Evolutionary conservation across 2,113 vertebrate species (phyloP).

Genomic region (Centropus bengalensis): DNA sequence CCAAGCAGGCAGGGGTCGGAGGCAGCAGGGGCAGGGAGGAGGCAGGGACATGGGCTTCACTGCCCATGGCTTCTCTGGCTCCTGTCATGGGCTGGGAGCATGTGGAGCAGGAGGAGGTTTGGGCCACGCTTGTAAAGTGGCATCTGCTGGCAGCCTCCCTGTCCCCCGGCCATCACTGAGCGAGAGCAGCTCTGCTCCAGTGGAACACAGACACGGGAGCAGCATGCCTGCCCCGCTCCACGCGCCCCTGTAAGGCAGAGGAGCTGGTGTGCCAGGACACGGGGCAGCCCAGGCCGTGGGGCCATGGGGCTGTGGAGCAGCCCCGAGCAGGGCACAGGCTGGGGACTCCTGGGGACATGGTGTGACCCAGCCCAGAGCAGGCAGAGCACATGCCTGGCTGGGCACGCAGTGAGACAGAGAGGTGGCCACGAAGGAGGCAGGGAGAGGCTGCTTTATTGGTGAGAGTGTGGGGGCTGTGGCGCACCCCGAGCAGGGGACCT

Average conservation of each 20-base stretch:
- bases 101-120: background rate
- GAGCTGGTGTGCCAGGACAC: fast-evolving
- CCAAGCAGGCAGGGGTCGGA: too few relatives aligned
- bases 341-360: background rate
- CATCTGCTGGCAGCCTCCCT: background rate
- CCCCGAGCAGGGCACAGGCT: background rate
- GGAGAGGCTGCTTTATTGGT: conserved; percentile 62
- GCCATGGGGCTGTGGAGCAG: background rate
- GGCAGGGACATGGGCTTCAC: background rate
- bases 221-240: fast-evolving
- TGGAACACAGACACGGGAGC: fast-evolving
- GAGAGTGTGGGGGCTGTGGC: background rate
- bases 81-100: background rate
- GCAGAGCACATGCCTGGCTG: fast-evolving
- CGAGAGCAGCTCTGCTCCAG: background rate
- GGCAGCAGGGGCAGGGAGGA: too few relatives aligned
- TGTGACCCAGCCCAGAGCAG: background rate
- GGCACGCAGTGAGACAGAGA: background rate
- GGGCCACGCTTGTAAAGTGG: fast-evolving
- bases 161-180: background rate
- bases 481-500: background rate
- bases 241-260: background rate
- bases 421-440: fast-evolving
- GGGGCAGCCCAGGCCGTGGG: background rate
- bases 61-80: background rate